Conservation (phyloP, 2,888 invertebrate genomes). For the Timema cristinae region DNA sequence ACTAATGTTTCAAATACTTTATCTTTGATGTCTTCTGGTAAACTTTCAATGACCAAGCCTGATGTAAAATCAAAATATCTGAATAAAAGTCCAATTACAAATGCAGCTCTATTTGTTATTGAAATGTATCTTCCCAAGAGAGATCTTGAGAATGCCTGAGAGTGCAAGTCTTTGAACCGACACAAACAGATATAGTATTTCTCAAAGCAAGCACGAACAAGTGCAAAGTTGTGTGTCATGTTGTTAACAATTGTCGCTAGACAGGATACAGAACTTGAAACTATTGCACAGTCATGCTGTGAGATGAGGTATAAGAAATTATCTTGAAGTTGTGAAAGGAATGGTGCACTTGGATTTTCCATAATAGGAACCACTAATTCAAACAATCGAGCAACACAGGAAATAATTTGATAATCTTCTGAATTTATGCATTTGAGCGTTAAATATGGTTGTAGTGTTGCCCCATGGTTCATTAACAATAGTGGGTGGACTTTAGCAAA, state of each 20-base stretch:
- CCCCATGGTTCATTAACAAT: not conserved
- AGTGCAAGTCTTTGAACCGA: too few relatives aligned
- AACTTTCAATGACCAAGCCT: not conserved
- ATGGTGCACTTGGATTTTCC: not conserved
- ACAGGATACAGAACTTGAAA: not conserved
- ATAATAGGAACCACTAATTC: not conserved
- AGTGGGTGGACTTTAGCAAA: not conserved
- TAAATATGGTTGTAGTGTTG: not conserved
- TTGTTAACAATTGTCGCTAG: conserved; percentile 1
- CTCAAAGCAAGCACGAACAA: not conserved
- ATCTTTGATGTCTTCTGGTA: not conserved
- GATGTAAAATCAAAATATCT: conserved; percentile 7
- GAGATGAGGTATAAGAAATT: too few relatives aligned
- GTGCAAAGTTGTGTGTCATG: conserved; percentile 3
- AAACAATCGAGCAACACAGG: not conserved
- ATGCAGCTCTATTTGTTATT: not conserved
- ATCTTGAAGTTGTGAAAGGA: too few relatives aligned
- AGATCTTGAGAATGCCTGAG: too few relatives aligned
- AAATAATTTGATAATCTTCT: not conserved
- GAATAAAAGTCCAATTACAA: not conserved
- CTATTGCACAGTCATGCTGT: too few relatives aligned
- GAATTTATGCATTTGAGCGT: not conserved
- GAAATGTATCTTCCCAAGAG: too few relatives aligned
- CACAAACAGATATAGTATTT: not conserved
- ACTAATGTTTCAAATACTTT: not conserved